Evolutionary conservation across 1,140 invertebrate genomes (phyloP).

Genomic region (Ceratosolen solmsi): DNA sequence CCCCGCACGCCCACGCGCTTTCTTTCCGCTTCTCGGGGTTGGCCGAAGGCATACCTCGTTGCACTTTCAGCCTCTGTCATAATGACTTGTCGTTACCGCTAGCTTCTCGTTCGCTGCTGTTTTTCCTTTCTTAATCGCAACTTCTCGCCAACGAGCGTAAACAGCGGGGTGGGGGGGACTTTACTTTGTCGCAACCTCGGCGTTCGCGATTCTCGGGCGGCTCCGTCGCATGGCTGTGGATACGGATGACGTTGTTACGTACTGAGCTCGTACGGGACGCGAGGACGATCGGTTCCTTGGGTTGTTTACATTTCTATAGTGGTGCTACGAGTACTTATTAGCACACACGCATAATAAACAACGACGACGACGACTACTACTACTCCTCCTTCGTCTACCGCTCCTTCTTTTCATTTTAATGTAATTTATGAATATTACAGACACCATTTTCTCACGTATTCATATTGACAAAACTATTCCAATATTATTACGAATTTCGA

Average conservation of each 20-base stretch:
- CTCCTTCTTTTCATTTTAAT: too few relatives aligned
- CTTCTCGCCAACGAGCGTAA: too few relatives aligned
- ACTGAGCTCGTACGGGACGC: background rate
- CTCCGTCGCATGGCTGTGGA: too few relatives aligned
- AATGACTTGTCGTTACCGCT: background rate
- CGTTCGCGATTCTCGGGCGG: background rate
- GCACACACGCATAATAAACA: too few relatives aligned
- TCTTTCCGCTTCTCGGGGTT: background rate
- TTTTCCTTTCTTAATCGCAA: too few relatives aligned
- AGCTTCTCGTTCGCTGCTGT: background rate
- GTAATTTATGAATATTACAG: too few relatives aligned
- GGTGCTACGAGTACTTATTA: background rate
- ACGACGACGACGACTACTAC: too few relatives aligned
- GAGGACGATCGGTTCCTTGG: background rate
- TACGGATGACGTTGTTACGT: background rate
- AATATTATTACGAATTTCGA: too few relatives aligned
- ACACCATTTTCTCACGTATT: too few relatives aligned
- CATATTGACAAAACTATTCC: too few relatives aligned
- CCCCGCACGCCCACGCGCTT: background rate
- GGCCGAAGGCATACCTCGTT: background rate
- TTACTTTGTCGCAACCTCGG: background rate
- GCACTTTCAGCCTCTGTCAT: background rate
- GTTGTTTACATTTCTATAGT: background rate
- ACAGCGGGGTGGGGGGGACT: too few relatives aligned
- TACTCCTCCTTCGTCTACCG: too few relatives aligned